Conservation (phyloP, 2,888 invertebrate genomes). For the Cephalotes varians region DNA sequence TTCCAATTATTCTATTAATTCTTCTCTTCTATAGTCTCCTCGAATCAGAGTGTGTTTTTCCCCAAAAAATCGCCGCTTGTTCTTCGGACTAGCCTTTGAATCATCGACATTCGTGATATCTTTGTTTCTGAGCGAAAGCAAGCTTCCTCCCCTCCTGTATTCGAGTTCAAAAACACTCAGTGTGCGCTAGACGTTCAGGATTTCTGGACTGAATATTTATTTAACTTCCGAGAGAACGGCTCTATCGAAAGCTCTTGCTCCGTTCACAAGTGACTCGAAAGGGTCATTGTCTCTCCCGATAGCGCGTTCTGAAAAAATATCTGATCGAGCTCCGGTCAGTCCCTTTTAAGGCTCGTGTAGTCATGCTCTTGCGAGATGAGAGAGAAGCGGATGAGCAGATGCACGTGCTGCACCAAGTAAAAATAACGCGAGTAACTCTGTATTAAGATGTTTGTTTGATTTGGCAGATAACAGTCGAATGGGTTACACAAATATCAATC, state of each 20-base stretch:
- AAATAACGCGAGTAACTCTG: conserved; percentile 3
- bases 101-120: background rate
- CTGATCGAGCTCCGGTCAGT: background rate
- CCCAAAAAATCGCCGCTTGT: background rate
- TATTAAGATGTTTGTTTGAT: background rate
- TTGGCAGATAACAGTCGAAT: background rate
- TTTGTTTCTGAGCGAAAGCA: conserved; percentile 26
- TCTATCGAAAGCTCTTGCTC: background rate
- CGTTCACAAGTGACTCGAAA: conserved; percentile 6
- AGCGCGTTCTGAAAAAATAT: conserved; percentile 26
- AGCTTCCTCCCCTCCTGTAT: background rate
- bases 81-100: background rate
- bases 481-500: background rate
- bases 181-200: conserved; percentile 2
- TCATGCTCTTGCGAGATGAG: background rate
- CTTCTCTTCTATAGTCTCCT: background rate
- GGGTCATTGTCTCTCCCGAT: conserved; percentile 48
- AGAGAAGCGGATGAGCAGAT: background rate
- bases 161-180: conserved; percentile 4
- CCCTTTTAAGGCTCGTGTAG: background rate
- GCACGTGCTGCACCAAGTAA: background rate
- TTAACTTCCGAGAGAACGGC: conserved; percentile 29
- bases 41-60: conserved; percentile 6
- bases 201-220: conserved; percentile 50
- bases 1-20: background rate